These are phyloP conservation scores for Tiliacea aurago DNA, from an alignment of 2,888 invertebrate species.

Conservation along the genomic window DNA sequence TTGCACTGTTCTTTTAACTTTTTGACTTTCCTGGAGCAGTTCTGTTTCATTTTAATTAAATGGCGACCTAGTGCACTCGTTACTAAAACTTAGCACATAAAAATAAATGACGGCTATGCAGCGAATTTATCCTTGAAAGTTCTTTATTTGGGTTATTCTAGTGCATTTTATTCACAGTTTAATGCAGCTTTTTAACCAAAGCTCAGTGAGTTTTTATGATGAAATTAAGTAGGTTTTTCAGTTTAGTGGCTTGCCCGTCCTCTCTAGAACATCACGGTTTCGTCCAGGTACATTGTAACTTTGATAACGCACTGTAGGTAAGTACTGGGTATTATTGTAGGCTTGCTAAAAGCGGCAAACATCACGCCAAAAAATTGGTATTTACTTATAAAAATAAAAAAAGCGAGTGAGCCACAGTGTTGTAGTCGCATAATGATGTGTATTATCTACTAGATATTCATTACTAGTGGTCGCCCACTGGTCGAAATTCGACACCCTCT, in stretches of 20 bases:
- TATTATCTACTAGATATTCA: no score
- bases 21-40: background rate
- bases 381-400: no score
- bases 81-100: slow-evolving; percentile 10
- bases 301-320: no score
- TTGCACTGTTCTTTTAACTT: background rate
- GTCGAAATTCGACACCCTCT: no score
- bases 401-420: no score
- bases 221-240: background rate
- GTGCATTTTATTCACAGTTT: background rate
- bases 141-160: slow-evolving; percentile 18
- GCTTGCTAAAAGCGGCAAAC: no score
- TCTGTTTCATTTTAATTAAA: slow-evolving; percentile 23
- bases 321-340: no score
- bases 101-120: slow-evolving; percentile 35
- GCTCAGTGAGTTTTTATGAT: background rate
- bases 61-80: slow-evolving; percentile 25
- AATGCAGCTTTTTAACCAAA: slow-evolving; percentile 14
- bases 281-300: no score
- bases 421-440: no score
- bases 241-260: background rate
- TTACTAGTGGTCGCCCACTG: no score
- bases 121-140: slow-evolving; percentile 40
- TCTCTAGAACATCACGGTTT: background rate
- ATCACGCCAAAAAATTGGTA: no score